A percentile compares a stretch with the other conserved stretches of the same genome.
phyloP scores from a whole-genome alignment of 2,888 invertebrate genomes.

The Spicauda simplicius region DNA sequence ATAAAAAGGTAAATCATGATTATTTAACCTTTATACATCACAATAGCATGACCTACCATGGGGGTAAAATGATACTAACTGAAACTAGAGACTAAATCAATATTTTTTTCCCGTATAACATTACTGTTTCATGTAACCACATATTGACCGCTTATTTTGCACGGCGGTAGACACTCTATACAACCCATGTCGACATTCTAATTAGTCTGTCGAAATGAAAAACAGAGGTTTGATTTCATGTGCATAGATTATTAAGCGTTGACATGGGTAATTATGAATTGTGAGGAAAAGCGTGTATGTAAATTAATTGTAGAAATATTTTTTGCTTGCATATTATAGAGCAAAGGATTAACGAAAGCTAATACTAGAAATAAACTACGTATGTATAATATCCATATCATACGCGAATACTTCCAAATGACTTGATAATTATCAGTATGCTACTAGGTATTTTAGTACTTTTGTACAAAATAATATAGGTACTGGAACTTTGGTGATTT shows the following conservation, averaged over 20 bases:
- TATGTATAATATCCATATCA: too few species aligned
- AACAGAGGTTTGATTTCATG: slow-evolving; percentile 20
- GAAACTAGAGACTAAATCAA: not conserved
- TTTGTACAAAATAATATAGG: too few species aligned
- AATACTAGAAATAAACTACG: too few species aligned
- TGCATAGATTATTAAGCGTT: not conserved
- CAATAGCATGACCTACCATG: not conserved
- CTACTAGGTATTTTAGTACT: too few species aligned
- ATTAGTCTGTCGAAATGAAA: slow-evolving; percentile 20
- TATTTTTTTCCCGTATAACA: slow-evolving; percentile 8
- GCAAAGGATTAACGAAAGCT: too few species aligned
- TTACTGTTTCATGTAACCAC: slow-evolving; percentile 17
- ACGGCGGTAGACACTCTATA: slow-evolving; percentile 14
- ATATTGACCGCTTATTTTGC: slow-evolving; percentile 33
- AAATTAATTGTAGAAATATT: too few species aligned
- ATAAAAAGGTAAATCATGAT: too few species aligned
- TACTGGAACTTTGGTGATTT: too few species aligned
- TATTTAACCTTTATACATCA: too few species aligned
- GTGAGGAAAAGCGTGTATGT: not conserved
- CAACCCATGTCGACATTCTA: slow-evolving; percentile 26
- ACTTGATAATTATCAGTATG: too few species aligned
- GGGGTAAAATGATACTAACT: not conserved
- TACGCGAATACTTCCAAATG: too few species aligned
- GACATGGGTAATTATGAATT: not conserved
- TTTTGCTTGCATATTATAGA: too few species aligned